These are phyloP conservation scores for Rhagium mordax DNA, from an alignment of 2,888 invertebrate species.

Conservation along the genomic window DNA sequence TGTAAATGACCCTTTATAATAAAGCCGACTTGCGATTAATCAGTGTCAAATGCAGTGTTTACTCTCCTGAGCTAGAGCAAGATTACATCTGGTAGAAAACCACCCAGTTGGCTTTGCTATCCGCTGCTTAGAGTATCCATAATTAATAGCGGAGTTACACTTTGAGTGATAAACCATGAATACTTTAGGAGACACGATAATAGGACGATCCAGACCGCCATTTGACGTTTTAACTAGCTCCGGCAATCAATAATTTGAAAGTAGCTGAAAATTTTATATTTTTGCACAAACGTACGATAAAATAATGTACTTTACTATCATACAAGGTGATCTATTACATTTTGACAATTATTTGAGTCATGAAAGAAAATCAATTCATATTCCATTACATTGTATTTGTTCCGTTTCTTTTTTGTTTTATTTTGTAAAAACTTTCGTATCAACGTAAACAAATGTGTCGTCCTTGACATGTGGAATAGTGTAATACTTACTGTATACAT, in stretches of 20 bases:
- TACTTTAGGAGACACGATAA: conserved; percentile 54
- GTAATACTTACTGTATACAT: too few species aligned
- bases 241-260: not conserved
- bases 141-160: conserved; percentile 60
- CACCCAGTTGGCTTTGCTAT: conserved; percentile 31
- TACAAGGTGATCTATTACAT: too few species aligned
- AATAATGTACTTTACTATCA: too few species aligned
- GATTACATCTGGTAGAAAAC: conserved; percentile 53
- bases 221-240: conserved; percentile 10
- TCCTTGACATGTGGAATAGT: too few species aligned
- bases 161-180: conserved; percentile 60
- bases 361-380: too few species aligned
- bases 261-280: not conserved
- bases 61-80: conserved; percentile 40
- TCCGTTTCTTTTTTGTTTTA: too few species aligned
- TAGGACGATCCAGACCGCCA: not conserved
- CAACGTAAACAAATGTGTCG: too few species aligned
- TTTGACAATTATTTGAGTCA: too few species aligned
- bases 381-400: too few species aligned
- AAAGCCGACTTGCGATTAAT: conserved; percentile 49
- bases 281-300: too few species aligned
- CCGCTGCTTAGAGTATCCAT: conserved; percentile 51
- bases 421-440: too few species aligned
- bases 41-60: conserved; percentile 52
- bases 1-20: conserved; percentile 56